Conservation (phyloP, 2,113 vertebrate species). For the Dicentrarchus labrax region DNA sequence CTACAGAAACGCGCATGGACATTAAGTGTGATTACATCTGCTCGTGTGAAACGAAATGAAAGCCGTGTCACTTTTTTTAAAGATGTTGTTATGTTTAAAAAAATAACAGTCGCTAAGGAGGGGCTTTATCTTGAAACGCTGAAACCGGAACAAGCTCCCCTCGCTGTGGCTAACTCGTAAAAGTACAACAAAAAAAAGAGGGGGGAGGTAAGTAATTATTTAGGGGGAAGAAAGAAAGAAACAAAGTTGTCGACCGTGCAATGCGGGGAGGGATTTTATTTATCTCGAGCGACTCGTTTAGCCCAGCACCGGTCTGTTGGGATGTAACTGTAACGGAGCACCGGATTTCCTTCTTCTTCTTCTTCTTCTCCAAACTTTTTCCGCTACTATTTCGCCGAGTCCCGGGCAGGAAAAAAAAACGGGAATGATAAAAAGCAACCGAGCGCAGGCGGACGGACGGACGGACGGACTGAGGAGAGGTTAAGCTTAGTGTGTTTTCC, state of each 20-base stretch:
- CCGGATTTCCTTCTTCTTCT: constrained; percentile 21
- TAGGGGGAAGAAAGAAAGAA: constrained; percentile 86
- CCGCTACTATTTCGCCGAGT: constrained; percentile 52
- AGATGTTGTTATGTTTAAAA: not conserved
- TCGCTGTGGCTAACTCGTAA: not conserved
- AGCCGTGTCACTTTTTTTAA: rapidly evolving
- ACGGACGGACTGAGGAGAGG: constrained; percentile 42
- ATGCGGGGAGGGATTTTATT: constrained; percentile 74
- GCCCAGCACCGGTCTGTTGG: constrained; percentile 39
- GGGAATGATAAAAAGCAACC: constrained; percentile 68
- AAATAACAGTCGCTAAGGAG: too few species aligned
- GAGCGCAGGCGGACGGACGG: constrained; percentile 56
- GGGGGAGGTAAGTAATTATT: constrained; percentile 84
- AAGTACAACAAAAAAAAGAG: constrained; percentile 48
- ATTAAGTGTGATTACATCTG: rapidly evolving
- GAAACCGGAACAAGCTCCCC: not conserved
- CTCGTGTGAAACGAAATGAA: rapidly evolving
- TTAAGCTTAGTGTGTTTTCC: not conserved
- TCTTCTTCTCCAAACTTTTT: constrained; percentile 50
- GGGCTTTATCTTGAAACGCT: constrained; percentile 25
- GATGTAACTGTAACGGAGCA: constrained; percentile 43
- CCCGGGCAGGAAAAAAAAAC: constrained; percentile 44
- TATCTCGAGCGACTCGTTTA: constrained; percentile 52
- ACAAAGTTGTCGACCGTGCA: constrained; percentile 79
- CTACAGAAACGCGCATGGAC: not conserved